A percentile compares a stretch with the other conserved stretches of the same genome.
Conservation (phyloP, 2,113 vertebrate genomes). For the Antechinus flavipes region DNA sequence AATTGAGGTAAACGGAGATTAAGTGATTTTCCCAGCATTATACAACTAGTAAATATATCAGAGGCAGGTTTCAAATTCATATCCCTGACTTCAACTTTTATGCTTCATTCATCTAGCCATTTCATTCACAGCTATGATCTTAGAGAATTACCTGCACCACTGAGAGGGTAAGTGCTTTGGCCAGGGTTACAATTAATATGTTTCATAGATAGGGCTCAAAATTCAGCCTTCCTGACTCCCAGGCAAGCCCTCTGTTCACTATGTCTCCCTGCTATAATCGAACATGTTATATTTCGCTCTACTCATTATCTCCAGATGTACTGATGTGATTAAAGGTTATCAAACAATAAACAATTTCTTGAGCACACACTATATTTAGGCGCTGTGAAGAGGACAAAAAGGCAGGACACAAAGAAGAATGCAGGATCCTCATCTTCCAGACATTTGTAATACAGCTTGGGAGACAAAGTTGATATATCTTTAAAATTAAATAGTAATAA, state of each 20-base stretch:
- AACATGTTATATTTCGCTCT: neutral
- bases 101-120: neutral
- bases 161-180: neutral
- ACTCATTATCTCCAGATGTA: neutral
- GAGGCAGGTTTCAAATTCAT: neutral
- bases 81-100: neutral
- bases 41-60: neutral
- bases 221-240: neutral
- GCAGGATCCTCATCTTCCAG: neutral
- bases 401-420: neutral
- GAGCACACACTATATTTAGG: neutral
- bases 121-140: neutral
- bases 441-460: neutral
- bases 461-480: neutral
- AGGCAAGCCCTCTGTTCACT: neutral
- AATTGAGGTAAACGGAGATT: neutral
- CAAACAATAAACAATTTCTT: neutral
- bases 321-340: neutral
- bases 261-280: neutral
- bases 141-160: neutral
- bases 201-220: neutral
- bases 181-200: neutral
- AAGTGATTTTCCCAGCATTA: neutral
- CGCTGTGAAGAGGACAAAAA: neutral
- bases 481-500: neutral